phyloP scores from a whole-genome alignment of 1,140 invertebrate genomes.

The Helicoverpa armigera region DNA sequence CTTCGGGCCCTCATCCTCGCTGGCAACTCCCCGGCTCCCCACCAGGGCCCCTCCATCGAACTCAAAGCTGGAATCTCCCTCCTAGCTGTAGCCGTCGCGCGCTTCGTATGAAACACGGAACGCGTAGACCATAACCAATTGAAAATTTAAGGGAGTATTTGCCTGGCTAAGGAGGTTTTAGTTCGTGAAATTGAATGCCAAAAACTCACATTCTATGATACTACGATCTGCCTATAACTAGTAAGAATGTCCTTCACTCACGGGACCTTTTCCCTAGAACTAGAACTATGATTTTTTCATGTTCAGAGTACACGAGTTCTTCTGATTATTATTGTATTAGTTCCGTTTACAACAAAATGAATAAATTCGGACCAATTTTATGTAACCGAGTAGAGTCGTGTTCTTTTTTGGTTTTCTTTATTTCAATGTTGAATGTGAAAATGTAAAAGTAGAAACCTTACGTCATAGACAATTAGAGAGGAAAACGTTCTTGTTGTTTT shows the following conservation, averaged over 20 bases:
- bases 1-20: no score
- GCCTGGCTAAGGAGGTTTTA: slow-evolving; percentile 27
- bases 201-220: slow-evolving; percentile 28
- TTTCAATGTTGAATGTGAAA: slow-evolving; percentile 58
- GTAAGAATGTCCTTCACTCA: not conserved
- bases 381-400: slow-evolving; percentile 68
- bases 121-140: slow-evolving; percentile 43
- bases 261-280: slow-evolving; percentile 21
- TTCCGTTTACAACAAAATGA: slow-evolving; percentile 38
- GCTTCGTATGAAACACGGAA: slow-evolving; percentile 69
- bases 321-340: slow-evolving; percentile 1
- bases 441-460: slow-evolving; percentile 28
- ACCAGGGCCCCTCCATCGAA: slow-evolving; percentile 64
- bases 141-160: slow-evolving; percentile 26
- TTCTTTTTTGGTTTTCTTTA: slow-evolving; percentile 50
- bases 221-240: slow-evolving; percentile 26
- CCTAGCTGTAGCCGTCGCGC: slow-evolving; percentile 72
- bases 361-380: slow-evolving; percentile 81
- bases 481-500: not conserved
- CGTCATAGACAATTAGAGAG: slow-evolving; percentile 27
- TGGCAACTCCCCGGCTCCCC: slow-evolving; percentile 86
- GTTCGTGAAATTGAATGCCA: slow-evolving; percentile 23
- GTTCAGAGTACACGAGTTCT: not conserved
- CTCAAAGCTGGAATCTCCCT: slow-evolving; percentile 73
- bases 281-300: slow-evolving; percentile 32